phyloP scores from a whole-genome alignment of 2,888 invertebrate genomes.

The Drosophila infuscata region DNA sequence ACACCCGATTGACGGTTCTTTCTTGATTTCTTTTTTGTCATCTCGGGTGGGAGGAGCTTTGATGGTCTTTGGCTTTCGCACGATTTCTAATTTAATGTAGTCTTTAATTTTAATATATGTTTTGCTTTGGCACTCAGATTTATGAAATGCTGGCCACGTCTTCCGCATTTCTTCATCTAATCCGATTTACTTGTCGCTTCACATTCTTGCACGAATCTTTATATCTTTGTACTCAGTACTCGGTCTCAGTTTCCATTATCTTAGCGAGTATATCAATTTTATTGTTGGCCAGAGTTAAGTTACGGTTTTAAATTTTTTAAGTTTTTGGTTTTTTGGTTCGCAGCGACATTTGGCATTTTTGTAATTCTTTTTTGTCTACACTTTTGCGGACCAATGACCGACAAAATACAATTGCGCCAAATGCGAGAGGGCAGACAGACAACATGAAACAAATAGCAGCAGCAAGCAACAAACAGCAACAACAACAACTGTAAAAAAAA shows the following conservation, averaged over 20 bases:
- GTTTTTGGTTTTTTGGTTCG: slow-evolving; percentile 13
- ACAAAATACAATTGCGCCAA: slow-evolving; percentile 67
- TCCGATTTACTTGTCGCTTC: slow-evolving; percentile 35
- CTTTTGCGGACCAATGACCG: slow-evolving; percentile 80
- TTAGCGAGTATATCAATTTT: slow-evolving; percentile 32
- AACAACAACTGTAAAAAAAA: slow-evolving; percentile 65
- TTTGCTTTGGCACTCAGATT: slow-evolving; percentile 21
- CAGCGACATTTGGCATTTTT: slow-evolving; percentile 69
- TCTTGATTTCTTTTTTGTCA: slow-evolving; percentile 14
- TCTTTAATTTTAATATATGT: slow-evolving; percentile 23
- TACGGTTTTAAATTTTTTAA: slow-evolving; percentile 31
- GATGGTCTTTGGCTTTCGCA: slow-evolving; percentile 67
- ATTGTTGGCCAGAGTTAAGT: slow-evolving; percentile 20
- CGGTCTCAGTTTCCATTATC: slow-evolving; percentile 23
- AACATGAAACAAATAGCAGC: slow-evolving; percentile 42
- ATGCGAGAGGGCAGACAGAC: slow-evolving; percentile 33
- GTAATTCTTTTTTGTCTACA: slow-evolving; percentile 46
- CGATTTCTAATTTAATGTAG: slow-evolving; percentile 70
- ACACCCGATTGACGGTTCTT: background rate
- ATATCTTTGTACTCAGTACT: slow-evolving; percentile 4
- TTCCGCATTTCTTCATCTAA: slow-evolving; percentile 58
- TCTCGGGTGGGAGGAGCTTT: slow-evolving; percentile 16
- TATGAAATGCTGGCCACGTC: slow-evolving; percentile 50
- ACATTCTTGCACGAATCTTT: slow-evolving; percentile 70
- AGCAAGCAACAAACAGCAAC: slow-evolving; percentile 34